A percentile compares a stretch with the other conserved stretches of the same genome.
phyloP scores from a whole-genome alignment of 2,113 vertebrate species.

The Prunella himalayana region DNA sequence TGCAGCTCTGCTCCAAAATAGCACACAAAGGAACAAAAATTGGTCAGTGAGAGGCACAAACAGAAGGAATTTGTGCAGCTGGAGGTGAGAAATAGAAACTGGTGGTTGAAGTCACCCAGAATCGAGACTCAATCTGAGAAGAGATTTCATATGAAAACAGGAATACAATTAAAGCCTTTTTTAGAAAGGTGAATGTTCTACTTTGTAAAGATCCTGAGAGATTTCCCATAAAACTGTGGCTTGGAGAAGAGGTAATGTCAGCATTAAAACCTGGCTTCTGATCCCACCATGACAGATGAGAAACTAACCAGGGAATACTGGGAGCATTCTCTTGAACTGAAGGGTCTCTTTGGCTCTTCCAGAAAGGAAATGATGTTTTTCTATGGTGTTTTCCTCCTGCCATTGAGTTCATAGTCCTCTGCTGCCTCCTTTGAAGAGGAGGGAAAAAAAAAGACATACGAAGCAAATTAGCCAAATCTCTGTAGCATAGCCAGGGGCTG shows the following conservation, averaged over 20 bases:
- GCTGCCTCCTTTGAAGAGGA: background rate
- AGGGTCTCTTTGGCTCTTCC: background rate
- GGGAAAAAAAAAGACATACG: accelerated
- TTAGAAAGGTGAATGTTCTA: background rate
- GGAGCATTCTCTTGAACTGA: background rate
- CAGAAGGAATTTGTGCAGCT: background rate
- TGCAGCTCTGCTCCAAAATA: background rate
- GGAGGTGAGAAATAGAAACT: background rate
- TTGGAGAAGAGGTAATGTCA: background rate
- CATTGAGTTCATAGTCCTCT: background rate
- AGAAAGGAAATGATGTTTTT: background rate
- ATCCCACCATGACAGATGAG: background rate
- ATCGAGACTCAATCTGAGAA: background rate
- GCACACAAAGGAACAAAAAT: background rate
- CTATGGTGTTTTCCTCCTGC: background rate
- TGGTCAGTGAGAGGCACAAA: background rate
- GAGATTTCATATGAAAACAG: background rate
- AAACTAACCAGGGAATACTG: background rate
- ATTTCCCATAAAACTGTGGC: background rate
- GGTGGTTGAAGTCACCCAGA: background rate
- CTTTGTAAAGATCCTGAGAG: background rate
- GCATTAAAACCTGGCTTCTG: background rate
- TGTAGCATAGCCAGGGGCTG: background rate
- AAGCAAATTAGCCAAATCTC: background rate
- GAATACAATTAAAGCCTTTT: background rate